These are phyloP conservation scores for Carapus acus DNA, from an alignment of 2,797 vertebrate genomes.

Conservation along the genomic window DNA sequence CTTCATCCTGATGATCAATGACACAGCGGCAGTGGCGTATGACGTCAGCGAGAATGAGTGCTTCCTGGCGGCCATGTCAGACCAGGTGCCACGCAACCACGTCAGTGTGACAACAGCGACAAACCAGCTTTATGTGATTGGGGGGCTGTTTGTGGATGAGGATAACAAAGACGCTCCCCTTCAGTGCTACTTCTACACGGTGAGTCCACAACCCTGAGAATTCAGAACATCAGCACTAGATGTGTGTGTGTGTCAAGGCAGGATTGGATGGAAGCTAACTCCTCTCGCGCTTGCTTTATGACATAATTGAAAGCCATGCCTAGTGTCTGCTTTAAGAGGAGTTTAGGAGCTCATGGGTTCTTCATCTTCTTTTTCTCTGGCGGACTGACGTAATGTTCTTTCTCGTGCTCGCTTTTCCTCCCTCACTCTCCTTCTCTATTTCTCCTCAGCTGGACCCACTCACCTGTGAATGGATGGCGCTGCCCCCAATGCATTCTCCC, in stretches of 20 bases:
- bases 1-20: conserved; percentile 90
- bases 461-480: conserved; percentile 83
- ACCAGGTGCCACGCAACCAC: conserved; percentile 97
- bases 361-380: background rate
- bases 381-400: conserved; percentile 10
- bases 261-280: no score
- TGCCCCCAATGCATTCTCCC: conserved; percentile 94
- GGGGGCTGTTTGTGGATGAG: conserved; percentile 94
- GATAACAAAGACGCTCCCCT: conserved; percentile 90
- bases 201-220: no score
- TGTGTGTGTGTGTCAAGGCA: no score
- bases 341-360: no score
- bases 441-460: conserved; percentile 87
- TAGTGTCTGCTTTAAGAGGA: no score
- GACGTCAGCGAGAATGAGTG: conserved; percentile 95
- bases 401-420: no score
- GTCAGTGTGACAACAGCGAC: conserved; percentile 83
- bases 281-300: no score
- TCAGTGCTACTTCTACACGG: conserved; percentile 94
- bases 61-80: conserved; percentile 87
- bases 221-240: no score
- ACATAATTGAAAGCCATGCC: no score
- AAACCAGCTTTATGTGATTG: conserved; percentile 87
- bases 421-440: no score
- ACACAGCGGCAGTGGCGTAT: conserved; percentile 92